Evolutionary conservation across 2,888 invertebrate genomes (phyloP).

Genomic region (Lymantria dispar): DNA sequence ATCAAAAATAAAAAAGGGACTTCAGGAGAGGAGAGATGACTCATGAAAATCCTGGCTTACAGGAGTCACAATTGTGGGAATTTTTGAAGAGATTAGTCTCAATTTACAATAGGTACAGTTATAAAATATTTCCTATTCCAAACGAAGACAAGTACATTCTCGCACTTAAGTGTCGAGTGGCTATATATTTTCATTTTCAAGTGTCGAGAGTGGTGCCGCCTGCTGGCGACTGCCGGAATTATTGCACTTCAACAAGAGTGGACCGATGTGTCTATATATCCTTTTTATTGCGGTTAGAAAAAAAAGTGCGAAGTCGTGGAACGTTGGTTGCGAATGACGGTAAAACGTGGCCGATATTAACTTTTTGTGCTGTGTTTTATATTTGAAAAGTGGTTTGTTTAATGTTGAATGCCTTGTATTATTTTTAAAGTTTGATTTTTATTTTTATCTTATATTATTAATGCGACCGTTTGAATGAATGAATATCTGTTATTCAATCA

Average conservation of each 20-base stretch:
- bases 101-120: neutral
- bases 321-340: slow-evolving; percentile 29
- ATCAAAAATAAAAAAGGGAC: too few species aligned
- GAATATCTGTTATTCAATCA: too few species aligned
- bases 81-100: neutral
- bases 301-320: slow-evolving; percentile 29
- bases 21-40: too few species aligned
- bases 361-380: slow-evolving; percentile 44
- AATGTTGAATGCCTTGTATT: slow-evolving; percentile 12
- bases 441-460: too few species aligned
- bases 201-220: slow-evolving; percentile 57
- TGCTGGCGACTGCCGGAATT: slow-evolving; percentile 68
- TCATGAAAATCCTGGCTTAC: too few species aligned
- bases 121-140: slow-evolving; percentile 27
- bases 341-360: slow-evolving; percentile 47
- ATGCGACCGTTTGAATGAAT: too few species aligned
- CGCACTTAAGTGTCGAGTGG: slow-evolving; percentile 53
- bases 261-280: slow-evolving; percentile 41
- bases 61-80: neutral
- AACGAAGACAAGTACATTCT: slow-evolving; percentile 42
- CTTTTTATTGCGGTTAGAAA: slow-evolving; percentile 57
- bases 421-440: too few species aligned
- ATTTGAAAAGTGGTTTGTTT: slow-evolving; percentile 29
- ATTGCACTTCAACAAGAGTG: slow-evolving; percentile 59
- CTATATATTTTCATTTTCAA: slow-evolving; percentile 60